Evolutionary conservation across 2,888 invertebrate genomes (phyloP), one percentile per base, ranked within the genome.

Genomic region (Mythimna ferrago): DNA sequence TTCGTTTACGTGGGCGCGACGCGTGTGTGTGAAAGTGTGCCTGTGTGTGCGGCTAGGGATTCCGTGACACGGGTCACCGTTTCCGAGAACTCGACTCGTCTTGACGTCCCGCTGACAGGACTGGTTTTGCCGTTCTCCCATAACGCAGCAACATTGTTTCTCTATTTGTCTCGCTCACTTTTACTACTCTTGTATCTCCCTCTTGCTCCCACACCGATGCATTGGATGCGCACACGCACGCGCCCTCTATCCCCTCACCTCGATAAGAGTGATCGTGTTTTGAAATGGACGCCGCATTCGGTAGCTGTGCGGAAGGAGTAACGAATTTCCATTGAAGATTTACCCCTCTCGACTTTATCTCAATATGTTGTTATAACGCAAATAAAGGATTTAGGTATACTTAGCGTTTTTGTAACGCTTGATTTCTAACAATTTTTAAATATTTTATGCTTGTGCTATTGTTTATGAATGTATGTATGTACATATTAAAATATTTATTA

Each of bases 11-110:
- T 88, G 88, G 89, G 87, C 68, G 80, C 71, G 58, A 70, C 48
- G 56, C 53, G 67, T 81, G 88, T 89, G 86, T 88, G 90, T 88
- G 69, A 72, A 79, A 76, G 66, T 80, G 87, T 80, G 85, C 76
- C 71, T 83, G 83, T 92, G 93, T 94, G 94, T 93, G 94, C 86
- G 91, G 85, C 89, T 89, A 95, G 96, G 96, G 96, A 96, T 96
- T 96, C 96, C 96, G 94, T 96, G 96, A 96, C 96, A 96, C 94
- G 93, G 96, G 95, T 96, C 96, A 96, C 95, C 92, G 92, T 96
- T 96, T 96, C 96, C 93, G 90, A 95, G 96, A 96, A 96, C 93
- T 92, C 93, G 92, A 92, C 93, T 95, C 92, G 95, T 95, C 95
- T 95, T 96, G 96, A 96, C 93, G 94, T 95, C 93, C 94, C 94